Evolutionary conservation across 1,140 invertebrate species (phyloP).

Genomic region (Andrena cerasifolii): DNA sequence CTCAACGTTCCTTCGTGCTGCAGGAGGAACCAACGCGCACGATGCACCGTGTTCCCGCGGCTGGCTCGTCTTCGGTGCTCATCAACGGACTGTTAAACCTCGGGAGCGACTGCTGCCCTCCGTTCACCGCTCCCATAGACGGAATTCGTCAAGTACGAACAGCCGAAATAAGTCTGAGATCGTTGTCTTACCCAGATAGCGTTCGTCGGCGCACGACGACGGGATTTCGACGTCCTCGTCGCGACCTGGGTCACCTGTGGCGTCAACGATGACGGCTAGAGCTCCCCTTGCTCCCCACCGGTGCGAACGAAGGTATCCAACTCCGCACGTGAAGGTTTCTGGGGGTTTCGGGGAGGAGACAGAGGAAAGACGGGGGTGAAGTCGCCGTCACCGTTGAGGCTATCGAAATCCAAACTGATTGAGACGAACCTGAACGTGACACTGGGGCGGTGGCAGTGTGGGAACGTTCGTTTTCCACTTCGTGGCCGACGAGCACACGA

Average conservation of each 20-base stretch:
- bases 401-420: background rate
- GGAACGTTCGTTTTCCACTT: conserved; percentile 23
- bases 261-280: background rate
- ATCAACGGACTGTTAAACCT: no score
- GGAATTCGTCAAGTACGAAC: no score
- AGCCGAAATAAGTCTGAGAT: no score
- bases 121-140: no score
- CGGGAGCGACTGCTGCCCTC: no score
- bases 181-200: background rate
- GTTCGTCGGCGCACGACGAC: background rate
- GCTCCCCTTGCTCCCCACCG: background rate
- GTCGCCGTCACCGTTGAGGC: background rate
- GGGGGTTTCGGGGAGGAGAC: background rate
- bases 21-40: background rate
- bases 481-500: conserved; percentile 13
- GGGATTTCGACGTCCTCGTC: no score
- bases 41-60: background rate
- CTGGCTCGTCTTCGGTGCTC: background rate
- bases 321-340: background rate
- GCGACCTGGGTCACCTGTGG: background rate
- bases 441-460: background rate
- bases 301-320: background rate
- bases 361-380: background rate
- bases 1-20: background rate
- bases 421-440: background rate